Conservation (phyloP, 2,113 vertebrate species). For the Vanacampus margaritifer region DNA sequence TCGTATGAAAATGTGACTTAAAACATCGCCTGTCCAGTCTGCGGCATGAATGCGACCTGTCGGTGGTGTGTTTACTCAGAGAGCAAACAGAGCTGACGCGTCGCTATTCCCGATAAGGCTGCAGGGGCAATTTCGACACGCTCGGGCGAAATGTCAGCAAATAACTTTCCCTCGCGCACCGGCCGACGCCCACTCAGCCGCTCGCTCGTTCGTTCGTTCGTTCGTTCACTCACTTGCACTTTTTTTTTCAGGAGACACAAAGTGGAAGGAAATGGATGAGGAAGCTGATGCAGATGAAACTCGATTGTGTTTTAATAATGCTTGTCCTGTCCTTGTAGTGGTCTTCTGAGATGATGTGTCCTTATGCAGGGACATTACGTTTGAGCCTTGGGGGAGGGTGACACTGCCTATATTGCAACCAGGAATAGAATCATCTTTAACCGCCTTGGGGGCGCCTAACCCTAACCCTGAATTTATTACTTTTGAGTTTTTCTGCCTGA, state of each 20-base stretch:
- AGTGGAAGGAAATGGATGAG: neutral
- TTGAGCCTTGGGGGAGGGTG: neutral
- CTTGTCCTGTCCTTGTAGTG: neutral
- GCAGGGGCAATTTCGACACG: constrained; percentile 18
- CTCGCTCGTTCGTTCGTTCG: neutral
- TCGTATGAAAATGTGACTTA: neutral
- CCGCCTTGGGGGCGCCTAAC: too few relatives aligned
- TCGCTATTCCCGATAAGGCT: constrained; percentile 29
- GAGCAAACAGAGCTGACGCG: constrained; percentile 29
- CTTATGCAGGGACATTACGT: neutral
- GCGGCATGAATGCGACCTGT: neutral
- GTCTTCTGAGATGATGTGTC: neutral
- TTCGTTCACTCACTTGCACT: neutral
- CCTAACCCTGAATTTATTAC: neutral
- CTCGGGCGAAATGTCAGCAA: constrained; percentile 2
- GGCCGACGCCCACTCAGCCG: constrained; percentile 18
- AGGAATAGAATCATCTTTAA: neutral
- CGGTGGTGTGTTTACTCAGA: constrained; percentile 22
- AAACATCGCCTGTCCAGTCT: neutral
- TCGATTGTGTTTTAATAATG: neutral
- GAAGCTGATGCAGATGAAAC: neutral
- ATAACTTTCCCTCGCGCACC: neutral
- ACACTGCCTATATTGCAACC: neutral
- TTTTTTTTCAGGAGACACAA: neutral
- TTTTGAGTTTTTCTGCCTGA: too few relatives aligned